phyloP scores from a whole-genome alignment of 2,888 invertebrate species.

The Archaeoteleia sp. region DNA sequence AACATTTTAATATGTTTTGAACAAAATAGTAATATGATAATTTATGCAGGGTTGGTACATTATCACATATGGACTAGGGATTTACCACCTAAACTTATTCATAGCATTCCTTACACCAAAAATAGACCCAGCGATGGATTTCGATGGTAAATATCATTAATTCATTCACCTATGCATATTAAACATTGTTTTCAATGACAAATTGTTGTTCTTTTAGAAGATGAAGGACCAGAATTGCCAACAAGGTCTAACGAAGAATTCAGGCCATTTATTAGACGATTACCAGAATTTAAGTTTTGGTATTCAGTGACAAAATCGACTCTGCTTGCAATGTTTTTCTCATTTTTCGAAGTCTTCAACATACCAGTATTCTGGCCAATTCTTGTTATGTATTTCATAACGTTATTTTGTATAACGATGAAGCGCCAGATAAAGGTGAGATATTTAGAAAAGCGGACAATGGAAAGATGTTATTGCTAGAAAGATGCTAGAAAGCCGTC shows the following conservation, averaged over 20 bases:
- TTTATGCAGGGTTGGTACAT: constrained; percentile 99
- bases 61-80: constrained; percentile 98
- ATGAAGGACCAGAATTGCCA: constrained; percentile 93
- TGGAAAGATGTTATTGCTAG: too few relatives aligned
- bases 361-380: constrained; percentile 99
- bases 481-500: too few relatives aligned
- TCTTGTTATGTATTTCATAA: constrained; percentile 99
- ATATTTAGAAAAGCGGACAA: too few relatives aligned
- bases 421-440: constrained; percentile 98
- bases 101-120: constrained; percentile 99
- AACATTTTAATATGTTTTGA: too few relatives aligned
- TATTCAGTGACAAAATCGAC: constrained; percentile 97
- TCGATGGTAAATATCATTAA: constrained; percentile 82
- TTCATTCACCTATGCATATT: not conserved
- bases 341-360: constrained; percentile 98
- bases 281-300: constrained; percentile 99
- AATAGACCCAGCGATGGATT: constrained; percentile 98
- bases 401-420: constrained; percentile 99
- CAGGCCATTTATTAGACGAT: constrained; percentile 94
- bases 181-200: constrained; percentile 2
- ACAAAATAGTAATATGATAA: too few relatives aligned
- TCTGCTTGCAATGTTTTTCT: constrained; percentile 90
- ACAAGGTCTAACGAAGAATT: constrained; percentile 98
- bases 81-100: constrained; percentile 99
- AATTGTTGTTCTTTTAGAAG: constrained; percentile 76